Evolutionary conservation across 2,888 invertebrate genomes (phyloP), one percentile per base, ranked within the genome.

Genomic region (Lycia hirtaria): DNA sequence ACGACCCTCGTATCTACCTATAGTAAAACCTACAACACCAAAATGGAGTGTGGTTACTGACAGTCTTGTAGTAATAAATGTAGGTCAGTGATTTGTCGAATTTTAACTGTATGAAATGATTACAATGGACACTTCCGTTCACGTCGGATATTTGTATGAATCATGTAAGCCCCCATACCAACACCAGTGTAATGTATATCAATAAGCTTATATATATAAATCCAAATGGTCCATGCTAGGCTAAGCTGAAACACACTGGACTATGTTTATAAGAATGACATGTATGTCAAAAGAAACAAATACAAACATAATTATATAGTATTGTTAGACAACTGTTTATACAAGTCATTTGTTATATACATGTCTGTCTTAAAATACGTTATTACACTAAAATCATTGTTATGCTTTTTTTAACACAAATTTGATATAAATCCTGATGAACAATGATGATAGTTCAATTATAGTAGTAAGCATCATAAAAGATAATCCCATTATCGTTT

Each of bases 141-240:
- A 43, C 22, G 4, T 54, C 24, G 32, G 24, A 35, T 17, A 28
- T 17, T 14, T 20, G 4, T 17, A 19, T 20, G 4, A 44, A 41
- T 45, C 43, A 12, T 44, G 33, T 50, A 17, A 49, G 37, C 38
- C 49, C 30, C 55, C 62, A 65, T 62, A 72, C 72, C 72, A 69
- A 59, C 72, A 73, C 73, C 68, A 64, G 43, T 65, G 56, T 48
- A 56, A 61, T 60, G 65, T 56, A 52, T 62, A 59, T 63, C 40
- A 41, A 58, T 43, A 56, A 32, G 24, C 60, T 45, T 56, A 47
- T 32, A 37, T 52, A 28, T 12, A 20, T n/a, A 35, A 30, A 28
- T 49, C 61, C 65, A 56, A 58, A 69, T 64, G 61, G 57, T 60
- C 64, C 76, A 75, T 76, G 73, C 76, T 68, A 69, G 52, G 58